Evolutionary conservation across 2,888 invertebrate species (phyloP), one percentile per base, ranked within the genome.

Genomic region (Dicyrtomina minuta): DNA sequence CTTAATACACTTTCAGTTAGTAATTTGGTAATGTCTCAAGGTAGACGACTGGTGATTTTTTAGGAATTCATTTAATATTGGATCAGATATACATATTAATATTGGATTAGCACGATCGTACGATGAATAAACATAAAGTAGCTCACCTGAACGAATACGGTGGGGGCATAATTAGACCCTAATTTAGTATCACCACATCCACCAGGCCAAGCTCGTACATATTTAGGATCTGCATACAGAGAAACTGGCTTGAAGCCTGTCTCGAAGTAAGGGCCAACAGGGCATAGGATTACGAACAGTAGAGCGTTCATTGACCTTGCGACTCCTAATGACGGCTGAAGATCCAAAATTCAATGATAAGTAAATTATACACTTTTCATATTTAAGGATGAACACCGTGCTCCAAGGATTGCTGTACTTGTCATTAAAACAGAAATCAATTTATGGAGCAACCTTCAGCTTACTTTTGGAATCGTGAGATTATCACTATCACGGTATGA

Each of bases 161-260:
- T 93, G 27, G 93, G 93, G 56, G 89, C 92, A 80, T 92, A 94
- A 85, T 94, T 93, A 77, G 96, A 92, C 74, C 98, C 98, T 87
- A 98, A 90, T 85, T 99, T 99, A 78, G 88, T 88, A 80, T 91
- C 91, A 51, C 99, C 99, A 74, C 91, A 91, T 68, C 99, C 98
- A 51, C 87, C 86, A 43, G 94, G 94, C 91, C 95, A 97, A 0
- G 87, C 84, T 59, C 87, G 79, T 1, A 85, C 84, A 79, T 89
- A 95, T 66, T 86, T 84, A 3, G 98, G 96, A 84, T 99, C 96
- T 13, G 99, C 99, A 74, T 91, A 86, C 71, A 99, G 86, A 0
- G 93, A 90, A 1, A 99, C 88, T 0, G 93, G 91, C 77, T 84
- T 83, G 70, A 87, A 83, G 39, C 87, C 85, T 0, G 87, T 85